Evolutionary conservation across 2,888 invertebrate species (phyloP).

Genomic region (Lymantria dispar): DNA sequence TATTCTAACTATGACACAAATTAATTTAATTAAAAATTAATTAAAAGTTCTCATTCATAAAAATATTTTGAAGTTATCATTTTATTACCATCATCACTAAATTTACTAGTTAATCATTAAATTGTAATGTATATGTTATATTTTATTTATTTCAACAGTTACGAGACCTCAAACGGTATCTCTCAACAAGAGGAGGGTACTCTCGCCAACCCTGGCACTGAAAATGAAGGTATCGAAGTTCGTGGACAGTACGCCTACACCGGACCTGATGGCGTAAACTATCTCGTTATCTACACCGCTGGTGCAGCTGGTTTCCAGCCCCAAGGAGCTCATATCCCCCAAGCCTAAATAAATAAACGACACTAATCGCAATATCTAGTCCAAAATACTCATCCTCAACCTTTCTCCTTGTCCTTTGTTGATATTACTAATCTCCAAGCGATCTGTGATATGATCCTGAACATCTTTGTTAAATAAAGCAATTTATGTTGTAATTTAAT

Average conservation of each 20-base stretch:
- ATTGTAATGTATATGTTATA: background rate
- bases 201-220: conserved; percentile 50
- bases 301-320: conserved; percentile 81
- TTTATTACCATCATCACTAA: background rate
- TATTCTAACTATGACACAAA: background rate
- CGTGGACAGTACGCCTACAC: conserved; percentile 57
- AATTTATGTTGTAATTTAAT: conserved; percentile 46
- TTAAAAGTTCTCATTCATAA: too few species aligned
- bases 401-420: conserved; percentile 35
- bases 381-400: conserved; percentile 56
- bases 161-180: conserved; percentile 62
- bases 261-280: conserved; percentile 69
- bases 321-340: conserved; percentile 56
- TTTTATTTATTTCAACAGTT: conserved; percentile 29
- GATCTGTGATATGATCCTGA: conserved; percentile 75
- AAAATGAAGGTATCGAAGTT: conserved; percentile 51
- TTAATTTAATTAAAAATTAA: too few species aligned
- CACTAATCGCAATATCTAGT: conserved; percentile 48
- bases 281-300: conserved; percentile 75
- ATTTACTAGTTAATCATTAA: background rate
- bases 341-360: conserved; percentile 25
- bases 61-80: background rate
- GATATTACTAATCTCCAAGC: conserved; percentile 50
- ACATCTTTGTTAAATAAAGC: conserved; percentile 56
- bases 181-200: conserved; percentile 29